phyloP scores from a whole-genome alignment of 2,113 vertebrate genomes.

The Scomber japonicus region DNA sequence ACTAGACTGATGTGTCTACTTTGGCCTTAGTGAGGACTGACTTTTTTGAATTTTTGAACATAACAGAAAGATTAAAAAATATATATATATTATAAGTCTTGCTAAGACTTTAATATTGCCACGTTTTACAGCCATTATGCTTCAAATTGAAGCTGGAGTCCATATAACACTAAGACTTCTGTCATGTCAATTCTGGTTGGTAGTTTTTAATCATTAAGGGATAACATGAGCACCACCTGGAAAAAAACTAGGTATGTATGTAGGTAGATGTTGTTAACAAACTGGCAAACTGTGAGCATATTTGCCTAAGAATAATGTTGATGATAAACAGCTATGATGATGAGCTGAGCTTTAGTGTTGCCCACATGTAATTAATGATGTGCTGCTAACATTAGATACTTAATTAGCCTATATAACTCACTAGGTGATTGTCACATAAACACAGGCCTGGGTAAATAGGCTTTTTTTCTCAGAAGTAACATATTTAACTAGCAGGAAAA shows the following conservation, averaged over 20 bases:
- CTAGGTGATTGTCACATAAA: background rate
- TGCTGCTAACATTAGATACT: background rate
- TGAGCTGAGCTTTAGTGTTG: background rate
- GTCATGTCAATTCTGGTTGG: background rate
- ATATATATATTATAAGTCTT: too few relatives aligned
- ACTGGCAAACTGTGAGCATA: background rate
- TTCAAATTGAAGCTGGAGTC: background rate
- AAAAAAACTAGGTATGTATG: background rate
- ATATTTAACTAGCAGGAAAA: background rate
- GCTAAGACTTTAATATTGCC: too few relatives aligned
- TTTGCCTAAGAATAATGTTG: background rate
- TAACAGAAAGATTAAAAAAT: too few relatives aligned
- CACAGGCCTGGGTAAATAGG: background rate
- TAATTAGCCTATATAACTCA: conserved; percentile 38
- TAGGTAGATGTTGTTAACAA: background rate
- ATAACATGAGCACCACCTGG: background rate
- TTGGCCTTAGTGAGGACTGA: too few relatives aligned
- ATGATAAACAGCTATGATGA: background rate
- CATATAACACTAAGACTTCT: background rate
- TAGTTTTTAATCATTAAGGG: background rate
- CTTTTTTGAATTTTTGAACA: too few relatives aligned
- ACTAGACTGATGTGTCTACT: too few relatives aligned
- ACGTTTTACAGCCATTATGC: background rate
- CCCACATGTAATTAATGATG: background rate
- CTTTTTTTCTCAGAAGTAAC: background rate